These are phyloP conservation scores for Agraylea sexmaculata DNA, from an alignment of 1,140 invertebrate genomes.

Conservation along the genomic window DNA sequence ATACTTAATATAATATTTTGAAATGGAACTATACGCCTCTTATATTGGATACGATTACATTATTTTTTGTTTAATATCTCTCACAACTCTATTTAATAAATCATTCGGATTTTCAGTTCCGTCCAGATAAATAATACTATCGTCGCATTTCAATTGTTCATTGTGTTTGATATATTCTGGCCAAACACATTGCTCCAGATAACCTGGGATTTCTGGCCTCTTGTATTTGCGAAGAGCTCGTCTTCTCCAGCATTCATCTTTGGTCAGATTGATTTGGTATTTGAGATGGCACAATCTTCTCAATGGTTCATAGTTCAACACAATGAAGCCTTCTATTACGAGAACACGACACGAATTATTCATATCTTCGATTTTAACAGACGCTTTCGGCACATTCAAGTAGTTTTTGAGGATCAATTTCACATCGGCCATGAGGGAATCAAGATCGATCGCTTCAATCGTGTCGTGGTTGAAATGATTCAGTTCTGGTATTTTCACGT, in stretches of 20 bases:
- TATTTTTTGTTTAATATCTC: slow-evolving; percentile 11
- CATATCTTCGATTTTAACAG: slow-evolving; percentile 11
- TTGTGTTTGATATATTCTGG: slow-evolving; percentile 36
- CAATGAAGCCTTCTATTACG: slow-evolving; percentile 51
- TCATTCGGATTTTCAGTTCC: slow-evolving; percentile 8
- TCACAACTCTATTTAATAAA: slow-evolving; percentile 6
- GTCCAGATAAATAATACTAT: slow-evolving; percentile 8
- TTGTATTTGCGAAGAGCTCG: slow-evolving; percentile 41
- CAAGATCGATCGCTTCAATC: slow-evolving; percentile 48
- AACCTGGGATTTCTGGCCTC: slow-evolving; percentile 52
- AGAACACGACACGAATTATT: slow-evolving; percentile 27
- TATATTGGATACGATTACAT: no score
- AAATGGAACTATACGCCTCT: no score
- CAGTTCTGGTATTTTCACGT: slow-evolving; percentile 40
- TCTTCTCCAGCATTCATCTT: slow-evolving; percentile 40
- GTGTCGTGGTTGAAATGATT: slow-evolving; percentile 54
- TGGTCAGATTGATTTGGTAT: slow-evolving; percentile 44
- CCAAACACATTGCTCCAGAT: slow-evolving; percentile 53
- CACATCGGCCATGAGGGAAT: slow-evolving; percentile 42
- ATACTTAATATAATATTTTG: no score
- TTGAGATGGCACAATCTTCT: slow-evolving; percentile 41
- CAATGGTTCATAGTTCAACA: slow-evolving; percentile 45
- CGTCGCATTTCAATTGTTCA: slow-evolving; percentile 9
- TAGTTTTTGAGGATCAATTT: slow-evolving; percentile 23
- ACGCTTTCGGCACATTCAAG: neutral